Percentiles rank a stretch among this genome's conserved stretches.
These are phyloP conservation scores for Panagrolaimus sp. DNA, from an alignment of 1,140 invertebrate species.

Conservation along the genomic window DNA sequence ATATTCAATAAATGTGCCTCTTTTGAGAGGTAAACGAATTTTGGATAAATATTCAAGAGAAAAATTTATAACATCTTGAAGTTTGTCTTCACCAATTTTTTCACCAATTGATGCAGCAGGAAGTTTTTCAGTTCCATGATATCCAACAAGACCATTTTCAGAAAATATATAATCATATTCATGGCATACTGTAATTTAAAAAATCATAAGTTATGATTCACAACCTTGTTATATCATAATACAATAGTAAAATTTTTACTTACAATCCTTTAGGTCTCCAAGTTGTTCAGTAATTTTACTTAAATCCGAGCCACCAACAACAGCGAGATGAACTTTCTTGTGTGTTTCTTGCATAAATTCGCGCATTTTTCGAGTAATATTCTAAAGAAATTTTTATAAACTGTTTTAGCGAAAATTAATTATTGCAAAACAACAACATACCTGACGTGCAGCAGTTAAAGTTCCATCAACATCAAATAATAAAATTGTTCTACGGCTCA, in stretches of 20 bases:
- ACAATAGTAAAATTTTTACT: too few relatives aligned
- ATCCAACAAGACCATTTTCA: slow-evolving; percentile 90
- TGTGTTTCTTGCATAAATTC: slow-evolving; percentile 69
- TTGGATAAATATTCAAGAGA: slow-evolving; percentile 79
- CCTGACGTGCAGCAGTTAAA: slow-evolving; percentile 75
- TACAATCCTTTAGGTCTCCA: slow-evolving; percentile 61
- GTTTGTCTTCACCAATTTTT: slow-evolving; percentile 76
- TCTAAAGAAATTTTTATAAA: slow-evolving; percentile 57
- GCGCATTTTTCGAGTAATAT: slow-evolving; percentile 71
- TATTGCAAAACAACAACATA: slow-evolving; percentile 55
- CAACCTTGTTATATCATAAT: too few relatives aligned
- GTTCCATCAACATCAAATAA: slow-evolving; percentile 98
- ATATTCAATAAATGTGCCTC: slow-evolving; percentile 60
- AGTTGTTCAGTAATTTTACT: slow-evolving; percentile 87
- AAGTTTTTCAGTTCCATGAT: slow-evolving; percentile 16
- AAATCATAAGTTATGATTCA: neutral
- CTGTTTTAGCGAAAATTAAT: slow-evolving; percentile 19
- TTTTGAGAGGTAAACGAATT: slow-evolving; percentile 78
- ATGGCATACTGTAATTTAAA: slow-evolving; percentile 62
- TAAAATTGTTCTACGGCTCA: slow-evolving; percentile 55
- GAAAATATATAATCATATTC: slow-evolving; percentile 88
- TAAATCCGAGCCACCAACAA: slow-evolving; percentile 93
- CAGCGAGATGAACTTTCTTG: slow-evolving; percentile 69
- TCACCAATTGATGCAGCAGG: slow-evolving; percentile 68
- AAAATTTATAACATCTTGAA: slow-evolving; percentile 91